Evolutionary conservation across 2,113 vertebrate species (phyloP).

Genomic region (Macquaria ambigua): DNA sequence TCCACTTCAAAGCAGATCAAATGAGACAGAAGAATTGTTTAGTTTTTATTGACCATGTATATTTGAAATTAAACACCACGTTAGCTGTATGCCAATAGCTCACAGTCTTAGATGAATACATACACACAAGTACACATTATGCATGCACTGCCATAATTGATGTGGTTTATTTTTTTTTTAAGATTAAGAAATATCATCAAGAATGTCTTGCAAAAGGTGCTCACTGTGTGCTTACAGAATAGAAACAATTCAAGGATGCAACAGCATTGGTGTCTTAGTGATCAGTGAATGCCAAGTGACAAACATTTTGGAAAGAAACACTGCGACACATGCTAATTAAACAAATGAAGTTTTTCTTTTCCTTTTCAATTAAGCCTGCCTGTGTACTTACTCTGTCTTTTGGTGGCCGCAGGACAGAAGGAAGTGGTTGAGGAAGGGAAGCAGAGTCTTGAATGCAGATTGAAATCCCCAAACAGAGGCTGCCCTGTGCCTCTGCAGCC

Average conservation of each 20-base stretch:
- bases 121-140: constrained; percentile 22
- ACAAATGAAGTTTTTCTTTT: not conserved
- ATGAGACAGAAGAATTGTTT: constrained; percentile 23
- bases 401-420: constrained; percentile 21
- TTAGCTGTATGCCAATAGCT: not conserved
- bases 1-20: constrained; percentile 25
- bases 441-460: constrained; percentile 50
- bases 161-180: not conserved
- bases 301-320: constrained; percentile 29
- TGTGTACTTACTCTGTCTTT: constrained; percentile 3
- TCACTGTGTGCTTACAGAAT: not conserved
- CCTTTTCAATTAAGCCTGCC: constrained; percentile 25
- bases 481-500: constrained; percentile 14
- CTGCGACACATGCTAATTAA: constrained; percentile 23
- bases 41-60: constrained; percentile 12
- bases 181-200: constrained; percentile 15
- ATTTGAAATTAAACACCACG: constrained; percentile 36
- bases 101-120: not conserved
- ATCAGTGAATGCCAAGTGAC: constrained; percentile 19
- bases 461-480: constrained; percentile 46
- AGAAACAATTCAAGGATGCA: not conserved
- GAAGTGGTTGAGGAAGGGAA: constrained; percentile 26
- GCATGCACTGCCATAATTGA: not conserved
- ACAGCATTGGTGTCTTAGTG: not conserved
- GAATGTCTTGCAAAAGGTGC: constrained; percentile 1